Evolutionary conservation across 2,888 invertebrate species (phyloP).

Genomic region (Bimastos eiseni): DNA sequence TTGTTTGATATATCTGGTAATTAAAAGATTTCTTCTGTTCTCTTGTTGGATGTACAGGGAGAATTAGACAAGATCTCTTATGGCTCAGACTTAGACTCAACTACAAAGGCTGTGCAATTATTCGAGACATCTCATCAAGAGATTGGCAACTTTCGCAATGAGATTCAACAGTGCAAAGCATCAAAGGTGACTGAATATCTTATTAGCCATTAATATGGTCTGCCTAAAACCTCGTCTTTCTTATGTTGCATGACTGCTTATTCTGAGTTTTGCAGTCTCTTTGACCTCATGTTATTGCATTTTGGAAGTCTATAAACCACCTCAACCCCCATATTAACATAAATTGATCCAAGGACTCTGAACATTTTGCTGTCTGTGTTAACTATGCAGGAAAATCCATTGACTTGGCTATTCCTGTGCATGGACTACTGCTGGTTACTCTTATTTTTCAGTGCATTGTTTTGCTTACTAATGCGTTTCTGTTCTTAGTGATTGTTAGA

Average conservation of each 20-base stretch:
- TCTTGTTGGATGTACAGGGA: constrained; percentile 69
- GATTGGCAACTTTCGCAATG: constrained; percentile 84
- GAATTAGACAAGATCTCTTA: constrained; percentile 88
- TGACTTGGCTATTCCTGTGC: no score
- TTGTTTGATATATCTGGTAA: neutral
- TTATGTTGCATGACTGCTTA: neutral
- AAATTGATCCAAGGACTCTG: no score
- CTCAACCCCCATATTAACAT: no score
- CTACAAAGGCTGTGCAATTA: constrained; percentile 85
- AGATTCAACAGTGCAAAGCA: constrained; percentile 84
- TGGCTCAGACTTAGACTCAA: constrained; percentile 85
- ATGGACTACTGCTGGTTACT: no score
- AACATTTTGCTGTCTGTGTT: no score
- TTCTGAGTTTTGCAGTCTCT: neutral
- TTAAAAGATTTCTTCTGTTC: neutral
- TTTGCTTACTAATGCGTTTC: no score
- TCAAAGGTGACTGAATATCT: constrained; percentile 69
- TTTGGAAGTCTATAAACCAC: no score
- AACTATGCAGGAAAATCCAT: no score
- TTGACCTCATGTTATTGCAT: neutral
- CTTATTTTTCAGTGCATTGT: no score
- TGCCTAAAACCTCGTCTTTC: neutral
- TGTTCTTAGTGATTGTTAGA: no score
- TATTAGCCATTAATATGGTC: neutral
- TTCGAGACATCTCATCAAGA: constrained; percentile 90